phyloP scores from a whole-genome alignment of 2,888 invertebrate species.

The Orgyia antiqua region DNA sequence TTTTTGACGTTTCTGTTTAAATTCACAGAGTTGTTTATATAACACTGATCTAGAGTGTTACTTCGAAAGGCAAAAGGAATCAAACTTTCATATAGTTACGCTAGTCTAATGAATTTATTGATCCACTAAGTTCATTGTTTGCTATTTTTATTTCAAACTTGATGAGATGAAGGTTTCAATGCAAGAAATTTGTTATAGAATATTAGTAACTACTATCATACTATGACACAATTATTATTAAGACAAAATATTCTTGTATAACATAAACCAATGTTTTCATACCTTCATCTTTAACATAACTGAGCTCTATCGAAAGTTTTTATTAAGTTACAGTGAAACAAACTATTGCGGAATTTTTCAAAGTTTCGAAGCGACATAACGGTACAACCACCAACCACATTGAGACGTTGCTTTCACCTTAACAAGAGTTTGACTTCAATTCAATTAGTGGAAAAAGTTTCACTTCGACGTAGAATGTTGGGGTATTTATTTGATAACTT shows the following conservation, averaged over 20 bases:
- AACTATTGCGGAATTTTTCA: constrained; percentile 65
- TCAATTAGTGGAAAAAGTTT: constrained; percentile 56
- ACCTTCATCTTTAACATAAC: constrained; percentile 56
- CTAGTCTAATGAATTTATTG: too few species aligned
- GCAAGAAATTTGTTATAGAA: too few species aligned
- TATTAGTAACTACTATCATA: too few species aligned
- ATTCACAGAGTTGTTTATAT: constrained; percentile 35
- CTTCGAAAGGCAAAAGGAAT: too few species aligned
- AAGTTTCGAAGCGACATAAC: constrained; percentile 45
- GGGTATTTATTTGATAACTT: constrained; percentile 20
- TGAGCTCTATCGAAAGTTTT: constrained; percentile 43
- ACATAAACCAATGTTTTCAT: constrained; percentile 40
- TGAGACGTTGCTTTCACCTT: constrained; percentile 50
- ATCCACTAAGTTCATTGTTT: too few species aligned
- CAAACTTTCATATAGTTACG: too few species aligned
- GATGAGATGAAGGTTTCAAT: too few species aligned
- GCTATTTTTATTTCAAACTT: too few species aligned
- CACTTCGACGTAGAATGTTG: constrained; percentile 30
- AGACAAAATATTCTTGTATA: constrained; percentile 30
- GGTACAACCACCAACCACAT: constrained; percentile 20
- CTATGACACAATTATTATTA: too few species aligned
- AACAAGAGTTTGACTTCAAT: constrained; percentile 52
- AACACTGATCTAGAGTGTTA: too few species aligned
- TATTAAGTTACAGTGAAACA: constrained; percentile 69
- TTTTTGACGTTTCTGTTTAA: constrained; percentile 39